Conservation (phyloP, 1,140 invertebrate genomes). For the Nylanderia fulva region DNA sequence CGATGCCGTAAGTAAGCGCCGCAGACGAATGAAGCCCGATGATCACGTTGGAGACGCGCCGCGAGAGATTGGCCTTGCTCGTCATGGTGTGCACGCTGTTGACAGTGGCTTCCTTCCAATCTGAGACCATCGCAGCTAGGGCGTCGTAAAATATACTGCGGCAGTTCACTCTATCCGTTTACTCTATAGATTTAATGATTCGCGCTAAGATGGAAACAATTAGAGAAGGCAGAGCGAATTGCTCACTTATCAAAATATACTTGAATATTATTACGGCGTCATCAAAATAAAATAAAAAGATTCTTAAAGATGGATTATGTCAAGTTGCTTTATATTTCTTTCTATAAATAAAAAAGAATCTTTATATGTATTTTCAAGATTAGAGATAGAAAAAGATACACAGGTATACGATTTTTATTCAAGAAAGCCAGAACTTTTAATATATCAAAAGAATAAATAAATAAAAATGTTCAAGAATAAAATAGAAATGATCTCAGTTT, state of each 20-base stretch:
- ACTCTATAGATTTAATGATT: background rate
- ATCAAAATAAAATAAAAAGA: no score
- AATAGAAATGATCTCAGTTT: background rate
- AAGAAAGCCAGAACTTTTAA: background rate
- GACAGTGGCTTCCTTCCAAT: constrained; percentile 27
- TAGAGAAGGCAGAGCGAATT: background rate
- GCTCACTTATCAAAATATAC: background rate
- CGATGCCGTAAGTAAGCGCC: background rate
- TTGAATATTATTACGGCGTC: background rate
- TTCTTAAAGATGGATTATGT: no score
- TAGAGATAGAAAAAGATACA: background rate
- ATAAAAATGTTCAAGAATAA: no score
- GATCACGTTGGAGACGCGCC: constrained; percentile 29
- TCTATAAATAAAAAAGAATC: background rate
- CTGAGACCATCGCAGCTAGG: constrained; percentile 38
- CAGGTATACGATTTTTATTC: background rate
- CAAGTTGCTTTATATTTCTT: background rate
- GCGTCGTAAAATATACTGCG: constrained; percentile 50
- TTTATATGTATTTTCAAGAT: background rate
- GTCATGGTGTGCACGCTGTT: constrained; percentile 11
- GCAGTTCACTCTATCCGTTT: constrained; percentile 27
- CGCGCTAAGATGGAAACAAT: background rate
- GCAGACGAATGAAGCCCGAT: background rate
- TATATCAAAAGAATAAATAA: background rate
- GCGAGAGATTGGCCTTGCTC: constrained; percentile 20